Percentiles rank a stretch among this genome's conserved stretches.
phyloP scores from a whole-genome alignment of 2,797 vertebrate genomes.

The Leucoraja ocellata region DNA sequence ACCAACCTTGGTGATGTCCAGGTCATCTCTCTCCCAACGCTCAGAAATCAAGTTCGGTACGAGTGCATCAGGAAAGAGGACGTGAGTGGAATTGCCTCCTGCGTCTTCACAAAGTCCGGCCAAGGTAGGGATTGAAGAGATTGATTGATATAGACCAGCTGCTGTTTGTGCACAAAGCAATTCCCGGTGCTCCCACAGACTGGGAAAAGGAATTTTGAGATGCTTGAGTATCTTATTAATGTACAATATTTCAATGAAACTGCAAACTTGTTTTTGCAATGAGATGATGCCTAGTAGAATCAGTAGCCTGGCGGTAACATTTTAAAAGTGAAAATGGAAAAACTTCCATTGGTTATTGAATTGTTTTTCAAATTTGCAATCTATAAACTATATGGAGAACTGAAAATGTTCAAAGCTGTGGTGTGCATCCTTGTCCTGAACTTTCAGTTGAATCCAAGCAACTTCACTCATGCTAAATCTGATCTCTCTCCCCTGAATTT shows the following conservation, averaged over 20 bases:
- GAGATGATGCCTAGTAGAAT: neutral
- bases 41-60: conserved; percentile 87
- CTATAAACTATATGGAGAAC: no score
- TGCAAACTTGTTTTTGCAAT: neutral
- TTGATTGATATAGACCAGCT: no score
- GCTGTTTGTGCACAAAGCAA: no score
- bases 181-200: neutral
- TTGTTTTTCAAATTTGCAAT: neutral
- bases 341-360: neutral
- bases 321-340: neutral
- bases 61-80: conserved; percentile 90
- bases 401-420: no score
- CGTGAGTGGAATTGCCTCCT: conserved; percentile 92
- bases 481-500: neutral
- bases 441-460: no score
- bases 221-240: neutral
- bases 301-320: neutral
- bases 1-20: conserved; percentile 92
- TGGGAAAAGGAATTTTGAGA: neutral
- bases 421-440: neutral
- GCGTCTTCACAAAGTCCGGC: conserved; percentile 90
- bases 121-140: conserved; percentile 59
- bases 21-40: conserved; percentile 79
- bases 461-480: no score
- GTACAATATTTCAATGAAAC: neutral